A percentile compares a stretch with the other conserved stretches of the same genome.
These are phyloP conservation scores for Taphrorychus bicolor DNA, from an alignment of 2,888 invertebrate genomes.

Conservation along the genomic window DNA sequence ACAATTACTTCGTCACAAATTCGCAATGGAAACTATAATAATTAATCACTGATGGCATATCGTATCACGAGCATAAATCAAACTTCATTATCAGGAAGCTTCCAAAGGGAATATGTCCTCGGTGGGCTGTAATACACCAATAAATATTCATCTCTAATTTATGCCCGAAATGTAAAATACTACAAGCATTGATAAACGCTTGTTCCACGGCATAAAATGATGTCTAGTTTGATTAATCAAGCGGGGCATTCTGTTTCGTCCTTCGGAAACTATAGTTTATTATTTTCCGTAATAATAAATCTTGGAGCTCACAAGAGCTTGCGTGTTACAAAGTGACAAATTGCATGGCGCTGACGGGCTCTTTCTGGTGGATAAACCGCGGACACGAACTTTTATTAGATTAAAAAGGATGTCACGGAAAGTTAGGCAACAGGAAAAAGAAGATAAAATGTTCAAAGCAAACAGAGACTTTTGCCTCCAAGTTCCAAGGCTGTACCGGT, in stretches of 20 bases:
- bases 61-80: background rate
- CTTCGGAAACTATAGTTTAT: background rate
- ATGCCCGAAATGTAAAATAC: too few relatives aligned
- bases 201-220: too few relatives aligned
- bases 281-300: constrained; percentile 3
- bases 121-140: background rate
- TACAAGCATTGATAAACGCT: too few relatives aligned
- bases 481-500: background rate
- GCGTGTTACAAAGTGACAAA: constrained; percentile 20
- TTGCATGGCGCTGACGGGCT: constrained; percentile 8
- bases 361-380: constrained; percentile 18
- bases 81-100: background rate
- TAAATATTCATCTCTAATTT: background rate
- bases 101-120: background rate
- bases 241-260: background rate
- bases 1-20: too few relatives aligned
- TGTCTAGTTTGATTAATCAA: background rate
- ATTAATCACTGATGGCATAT: too few relatives aligned
- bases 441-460: background rate
- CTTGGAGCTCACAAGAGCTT: background rate
- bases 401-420: background rate
- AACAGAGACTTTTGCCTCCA: background rate
- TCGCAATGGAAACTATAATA: too few relatives aligned
- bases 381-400: constrained; percentile 10
- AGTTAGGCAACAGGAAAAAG: background rate